These are phyloP conservation scores for Eriosoma lanigerum DNA, from an alignment of 1,140 invertebrate species.

Conservation along the genomic window DNA sequence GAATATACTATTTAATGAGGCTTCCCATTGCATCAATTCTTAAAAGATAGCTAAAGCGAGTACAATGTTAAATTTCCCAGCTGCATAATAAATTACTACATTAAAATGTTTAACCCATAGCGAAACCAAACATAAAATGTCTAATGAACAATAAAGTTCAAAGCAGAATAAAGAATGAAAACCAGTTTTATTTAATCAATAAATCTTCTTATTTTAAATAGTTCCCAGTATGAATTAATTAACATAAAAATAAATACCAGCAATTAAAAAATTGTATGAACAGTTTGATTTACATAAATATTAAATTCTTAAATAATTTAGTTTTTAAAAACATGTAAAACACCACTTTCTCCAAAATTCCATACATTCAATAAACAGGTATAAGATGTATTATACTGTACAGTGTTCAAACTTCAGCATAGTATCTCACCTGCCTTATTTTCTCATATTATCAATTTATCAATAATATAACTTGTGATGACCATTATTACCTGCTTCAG, in stretches of 20 bases:
- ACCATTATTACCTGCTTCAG: slow-evolving; percentile 66
- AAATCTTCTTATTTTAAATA: too few species aligned
- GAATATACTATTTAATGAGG: too few species aligned
- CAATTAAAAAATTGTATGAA: not conserved
- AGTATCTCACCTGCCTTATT: slow-evolving; percentile 2
- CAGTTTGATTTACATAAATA: not conserved
- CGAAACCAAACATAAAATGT: not conserved
- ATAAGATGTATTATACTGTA: not conserved
- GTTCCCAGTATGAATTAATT: too few species aligned
- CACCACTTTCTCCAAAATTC: not conserved
- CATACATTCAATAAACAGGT: slow-evolving; percentile 15
- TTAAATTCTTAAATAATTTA: not conserved
- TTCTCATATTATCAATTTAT: slow-evolving; percentile 9
- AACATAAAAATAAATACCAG: too few species aligned
- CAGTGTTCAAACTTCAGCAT: slow-evolving; percentile 13
- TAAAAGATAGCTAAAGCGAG: too few species aligned
- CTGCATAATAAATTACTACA: too few species aligned
- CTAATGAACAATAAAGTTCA: not conserved
- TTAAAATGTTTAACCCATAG: too few species aligned
- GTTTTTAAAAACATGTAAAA: not conserved
- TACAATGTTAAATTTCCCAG: too few species aligned
- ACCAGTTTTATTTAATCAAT: too few species aligned
- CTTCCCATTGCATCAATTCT: too few species aligned
- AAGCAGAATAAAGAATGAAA: not conserved
- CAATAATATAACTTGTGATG: slow-evolving; percentile 58